These are phyloP conservation scores for Gopherus flavomarginatus DNA, from an alignment of 2,113 vertebrate species.

Conservation along the genomic window DNA sequence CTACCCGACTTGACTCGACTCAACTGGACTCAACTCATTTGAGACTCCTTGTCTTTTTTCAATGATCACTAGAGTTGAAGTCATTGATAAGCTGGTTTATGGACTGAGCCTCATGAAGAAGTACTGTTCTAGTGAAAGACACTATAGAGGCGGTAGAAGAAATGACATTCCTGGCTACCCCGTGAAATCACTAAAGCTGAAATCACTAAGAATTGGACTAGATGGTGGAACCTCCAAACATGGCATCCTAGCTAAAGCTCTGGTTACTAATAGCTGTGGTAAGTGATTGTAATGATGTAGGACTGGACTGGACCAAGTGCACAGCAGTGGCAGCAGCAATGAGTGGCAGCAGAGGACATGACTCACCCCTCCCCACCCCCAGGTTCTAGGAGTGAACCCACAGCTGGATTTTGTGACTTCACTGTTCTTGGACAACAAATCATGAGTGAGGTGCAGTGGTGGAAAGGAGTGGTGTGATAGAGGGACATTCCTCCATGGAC, in stretches of 20 bases:
- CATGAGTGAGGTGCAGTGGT: too few relatives aligned
- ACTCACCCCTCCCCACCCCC: background rate
- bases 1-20: fast-evolving
- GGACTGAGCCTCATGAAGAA: background rate
- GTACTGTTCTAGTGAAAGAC: background rate
- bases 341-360: background rate
- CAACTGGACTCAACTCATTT: fast-evolving
- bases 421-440: background rate
- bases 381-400: background rate
- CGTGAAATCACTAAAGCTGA: too few relatives aligned
- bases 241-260: background rate
- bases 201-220: background rate
- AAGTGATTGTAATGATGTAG: background rate
- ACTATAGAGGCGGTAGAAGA: background rate
- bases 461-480: too few relatives aligned
- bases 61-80: background rate
- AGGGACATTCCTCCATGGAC: too few relatives aligned
- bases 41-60: background rate
- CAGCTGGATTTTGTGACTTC: background rate
- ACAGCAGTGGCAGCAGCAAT: background rate
- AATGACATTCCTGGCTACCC: background rate
- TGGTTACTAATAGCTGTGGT: background rate
- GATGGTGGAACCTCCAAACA: background rate
- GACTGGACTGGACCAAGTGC: background rate
- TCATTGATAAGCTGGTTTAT: background rate